Base-by-base conservation (phyloP, 2,113 vertebrate genomes). In the Sus scrofa region DNA sequence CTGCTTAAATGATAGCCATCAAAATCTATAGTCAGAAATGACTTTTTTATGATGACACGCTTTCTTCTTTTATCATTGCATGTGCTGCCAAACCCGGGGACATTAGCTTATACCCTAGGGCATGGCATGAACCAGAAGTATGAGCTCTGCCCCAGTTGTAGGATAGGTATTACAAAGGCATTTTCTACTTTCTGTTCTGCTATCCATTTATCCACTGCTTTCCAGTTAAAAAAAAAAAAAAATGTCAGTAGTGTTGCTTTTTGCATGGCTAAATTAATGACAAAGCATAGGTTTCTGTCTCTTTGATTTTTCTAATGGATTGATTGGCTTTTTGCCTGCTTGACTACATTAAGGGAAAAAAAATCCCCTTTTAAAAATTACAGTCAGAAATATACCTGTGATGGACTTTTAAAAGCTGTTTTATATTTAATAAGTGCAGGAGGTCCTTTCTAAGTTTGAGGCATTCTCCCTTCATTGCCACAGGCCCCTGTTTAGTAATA, bases 301-400 rank as follows among this genome's bases (percentile, higher is more conserved):
- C 86, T 94, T 95, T 98, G 97, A 96, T 94, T 97, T 98, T 96
- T 94, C 89, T 96, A 97, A 98, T 98, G 98, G 97, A 96, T 96
- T 95, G 94, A 93, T 96, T 98, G 97, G 97, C 97, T 95, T 84
- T 96, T 77, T 98, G 96, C 97, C 98, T 95, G 75, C 83, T 96
- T 94, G 95, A 95, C 83, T 97, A 86, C 97, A 97, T 97, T 96
- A 97, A 70, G 96, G 4, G 63, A 86, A 87, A 63, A 95, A 97
- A 97, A 89, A 65, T 16, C 7, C 26, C 22, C 62, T 60, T 92
- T 95, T 92, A 92, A 96, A 89, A 97, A 86, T 97, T 90, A 93
- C 26, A 83, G 93, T 93, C 90, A 77, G 86, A 97, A 96, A 95
- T 96, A 90, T 85, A 97, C 96, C 96, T 98, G 93, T 88, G 95